Percentiles rank a stretch among this genome's conserved stretches.
phyloP scores from a whole-genome alignment of 1,140 invertebrate genomes.

The Tetragonula clypearis region DNA sequence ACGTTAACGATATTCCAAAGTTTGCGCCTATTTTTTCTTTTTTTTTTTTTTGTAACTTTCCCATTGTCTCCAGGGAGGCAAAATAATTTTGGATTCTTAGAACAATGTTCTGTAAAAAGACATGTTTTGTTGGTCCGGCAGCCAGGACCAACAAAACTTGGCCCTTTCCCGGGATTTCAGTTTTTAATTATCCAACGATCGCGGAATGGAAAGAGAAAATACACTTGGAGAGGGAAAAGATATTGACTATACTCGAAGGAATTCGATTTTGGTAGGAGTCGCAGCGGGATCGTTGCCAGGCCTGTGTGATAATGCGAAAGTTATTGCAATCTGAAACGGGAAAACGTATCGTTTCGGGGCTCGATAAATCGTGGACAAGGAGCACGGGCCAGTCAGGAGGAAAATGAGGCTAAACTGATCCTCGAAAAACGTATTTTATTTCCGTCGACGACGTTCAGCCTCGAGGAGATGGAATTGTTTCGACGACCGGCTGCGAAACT shows the following conservation, averaged over 20 bases:
- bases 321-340: conserved; percentile 56
- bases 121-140: too few relatives aligned
- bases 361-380: conserved; percentile 62
- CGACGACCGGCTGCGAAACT: background rate
- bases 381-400: conserved; percentile 35
- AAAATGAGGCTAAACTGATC: conserved; percentile 50
- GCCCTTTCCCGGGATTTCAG: background rate
- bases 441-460: background rate
- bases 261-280: background rate
- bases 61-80: too few relatives aligned
- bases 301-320: conserved; percentile 61
- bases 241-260: too few relatives aligned
- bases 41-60: too few relatives aligned
- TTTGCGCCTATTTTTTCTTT: too few relatives aligned
- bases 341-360: conserved; percentile 31
- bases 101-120: too few relatives aligned
- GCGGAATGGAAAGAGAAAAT: too few relatives aligned
- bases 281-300: conserved; percentile 57
- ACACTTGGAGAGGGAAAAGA: too few relatives aligned
- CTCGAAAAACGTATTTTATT: conserved; percentile 48
- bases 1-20: too few relatives aligned
- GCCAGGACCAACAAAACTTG: too few relatives aligned
- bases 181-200: background rate
- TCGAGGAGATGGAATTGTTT: conserved; percentile 10
- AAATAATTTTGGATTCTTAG: too few relatives aligned